Evolutionary conservation across 2,113 vertebrate genomes (phyloP).

Genomic region (Osmerus eperlanus): DNA sequence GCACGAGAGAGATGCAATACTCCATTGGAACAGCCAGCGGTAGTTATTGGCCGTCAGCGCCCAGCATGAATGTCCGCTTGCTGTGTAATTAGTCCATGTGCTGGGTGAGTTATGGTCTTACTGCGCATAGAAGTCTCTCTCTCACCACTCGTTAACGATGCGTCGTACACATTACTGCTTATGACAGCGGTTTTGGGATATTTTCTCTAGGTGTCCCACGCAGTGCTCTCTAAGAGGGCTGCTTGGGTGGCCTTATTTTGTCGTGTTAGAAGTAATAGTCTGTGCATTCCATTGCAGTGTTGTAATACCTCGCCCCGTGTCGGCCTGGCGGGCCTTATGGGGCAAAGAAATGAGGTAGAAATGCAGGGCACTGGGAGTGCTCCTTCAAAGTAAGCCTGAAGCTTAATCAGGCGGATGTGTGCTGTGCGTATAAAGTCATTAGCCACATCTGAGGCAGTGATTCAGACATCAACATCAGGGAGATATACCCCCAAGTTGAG

Average conservation of each 20-base stretch:
- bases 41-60: conserved; percentile 10
- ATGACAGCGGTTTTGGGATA: conserved; percentile 17
- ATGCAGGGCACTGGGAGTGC: not conserved
- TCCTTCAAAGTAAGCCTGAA: conserved; percentile 4
- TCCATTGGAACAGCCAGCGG: not conserved
- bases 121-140: conserved; percentile 7
- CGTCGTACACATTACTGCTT: conserved; percentile 23
- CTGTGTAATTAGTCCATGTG: conserved; percentile 29
- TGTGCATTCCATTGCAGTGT: conserved; percentile 28
- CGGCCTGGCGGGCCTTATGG: not conserved
- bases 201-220: conserved; percentile 25
- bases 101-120: conserved; percentile 22
- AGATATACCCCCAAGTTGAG: not conserved
- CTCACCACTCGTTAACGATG: conserved; percentile 24
- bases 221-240: conserved; percentile 4
- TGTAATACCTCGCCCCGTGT: conserved; percentile 28
- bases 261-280: conserved; percentile 33
- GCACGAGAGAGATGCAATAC: not conserved
- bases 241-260: conserved; percentile 44
- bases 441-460: not conserved
- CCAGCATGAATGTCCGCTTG: conserved; percentile 3
- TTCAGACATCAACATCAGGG: conserved; percentile 14
- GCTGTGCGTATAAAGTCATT: conserved; percentile 23
- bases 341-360: not conserved
- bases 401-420: conserved; percentile 2